Evolutionary conservation across 2,888 invertebrate species (phyloP), one percentile per base, ranked within the genome.

Genomic region (Coelinius sp.): DNA sequence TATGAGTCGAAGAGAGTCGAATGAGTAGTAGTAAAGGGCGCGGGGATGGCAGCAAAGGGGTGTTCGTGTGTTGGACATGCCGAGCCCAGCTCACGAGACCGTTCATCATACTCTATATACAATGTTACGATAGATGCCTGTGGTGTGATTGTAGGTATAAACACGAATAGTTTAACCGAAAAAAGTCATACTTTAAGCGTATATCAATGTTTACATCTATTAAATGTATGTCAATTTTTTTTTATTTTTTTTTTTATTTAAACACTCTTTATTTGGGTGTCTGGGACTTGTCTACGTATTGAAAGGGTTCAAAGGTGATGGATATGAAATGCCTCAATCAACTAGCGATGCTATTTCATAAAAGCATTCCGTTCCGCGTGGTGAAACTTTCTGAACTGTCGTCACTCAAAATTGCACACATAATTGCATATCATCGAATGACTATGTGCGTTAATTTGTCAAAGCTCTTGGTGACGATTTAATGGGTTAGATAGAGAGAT

Each of bases 341-440:
- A 86, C 81, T 83, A 81, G 80, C 84, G 80, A 73, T 75, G 79
- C 79, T 79, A 82, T 81, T 78, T 82, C 81, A 86, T 86, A 82
- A 86, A 81, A 81, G 41, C 83, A 86, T 87, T 86, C 86, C 87
- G 75, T 84, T 82, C 78, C 82, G 85, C 87, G 80, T 86, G 86
- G 83, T 80, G 81, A 81, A 80, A 81, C 80, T 78, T 79, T 79
- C 75, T 78, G 73, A 78, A 41, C 31, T 31, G 46, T 27, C 59
- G 24, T 52, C 12, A 35, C 53, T 53, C 52, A 53, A 22, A 31
- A 24, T 52, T n/a, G 14, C 14, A 14, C 4, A 1, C 12, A 44
- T 68, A 62, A 68, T 68, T 62, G 20, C 68, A 31, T 27, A 68
- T 71, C n/a, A 52, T 49, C 25, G 49, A 38, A 59, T 46, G 14